Base-by-base conservation (phyloP, 2,888 invertebrate species). In the Melipona beecheii region DNA sequence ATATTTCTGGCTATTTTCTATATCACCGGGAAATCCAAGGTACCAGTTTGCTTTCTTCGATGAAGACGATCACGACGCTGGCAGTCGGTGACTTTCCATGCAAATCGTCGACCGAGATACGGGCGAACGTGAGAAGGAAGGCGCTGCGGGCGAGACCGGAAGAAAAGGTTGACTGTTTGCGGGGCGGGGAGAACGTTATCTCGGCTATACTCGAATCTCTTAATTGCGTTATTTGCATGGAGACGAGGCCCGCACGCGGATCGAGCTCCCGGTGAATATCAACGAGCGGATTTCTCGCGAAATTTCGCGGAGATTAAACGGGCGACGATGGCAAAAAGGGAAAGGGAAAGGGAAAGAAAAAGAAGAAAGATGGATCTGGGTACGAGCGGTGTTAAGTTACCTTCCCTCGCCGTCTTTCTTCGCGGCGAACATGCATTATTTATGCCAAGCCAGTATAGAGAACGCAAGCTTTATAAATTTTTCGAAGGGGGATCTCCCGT, bases 211-310 rank as follows among this genome's bases (percentile, higher is more conserved):
- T 87, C 88, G 86, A 87, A 87, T 87, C 84, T 90, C 89, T 90
- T 91, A 91, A 91, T 91, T 91, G 87, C 89, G 83, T 88, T 89
- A 89, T 88, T 88, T 87, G 89, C 83, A 88, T 83, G 78, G 83
- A 87, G 83, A 85, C 80, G 87, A 84, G 81, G 84, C 75, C 60
- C 15, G 74, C 43, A 36, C 69, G 64, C 19, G 24, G 31, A 54
- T 70, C 49, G 74, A 73, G 68, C 31, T 17, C 17, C 54, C 15
- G 31, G 43, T 54, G 90, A 89, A 89, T 89, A 89, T 87, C 88
- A 90, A 88, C 87, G 88, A 86, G 86, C 71, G 68, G 50, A 58
- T 84, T 78, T 84, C 65, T 79, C 69, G 65, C 65, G 62, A 75
- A 84, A 83, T 70, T 78, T 69, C 70, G 73, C 54, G 49, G 43